Base-by-base conservation (phyloP, 2,113 vertebrate species). In the Pelusios castaneus region DNA sequence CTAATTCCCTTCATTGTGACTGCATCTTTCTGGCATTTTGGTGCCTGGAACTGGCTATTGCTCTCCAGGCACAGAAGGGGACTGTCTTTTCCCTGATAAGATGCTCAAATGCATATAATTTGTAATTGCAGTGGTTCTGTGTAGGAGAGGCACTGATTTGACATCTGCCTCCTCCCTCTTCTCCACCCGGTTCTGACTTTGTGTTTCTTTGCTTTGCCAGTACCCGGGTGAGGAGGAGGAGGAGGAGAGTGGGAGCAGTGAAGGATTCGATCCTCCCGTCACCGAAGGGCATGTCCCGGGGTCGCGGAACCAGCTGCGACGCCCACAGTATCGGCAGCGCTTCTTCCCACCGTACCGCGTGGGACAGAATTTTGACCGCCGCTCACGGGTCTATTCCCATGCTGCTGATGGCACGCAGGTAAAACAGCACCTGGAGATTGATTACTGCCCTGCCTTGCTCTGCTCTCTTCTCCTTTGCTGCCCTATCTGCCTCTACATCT, bases 241-340 rank as follows among this genome's bases (percentile, higher is more conserved):
- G 95, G 92, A 96, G 91, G 95, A 95, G 90, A 96, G 91, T 92
- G 92, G 98, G 97, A 83, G 97, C 98, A 98, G 95, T 92, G 85
- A 98, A 97, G 94, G 84, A 3, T 98, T 90, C 86, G 81, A 87
- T 5, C 84, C 89, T 92, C 94, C 93, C 1, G 67, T 96, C 75
- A 78, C 89, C 10, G 97, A 98, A 31, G 96, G 97, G 10, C 94
- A 95, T 80, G 89, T 95, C 73, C 63, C 67, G 29, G 94, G 90
- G 93, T 90, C 88, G 63, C 54, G 84, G 92, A 78, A 25, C 82
- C 88, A 54, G 84, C 91, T 0, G 67, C 91, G 91, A 85, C 88
- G 78, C 77, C 96, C 95, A 77, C 82, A 89, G 10, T 90, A 75
- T 80, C 95, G 91, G 79, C 41, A 11, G 91, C 88, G 88, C 87